Conservation (phyloP, 2,797 vertebrate genomes). For the Myotis pilosus region DNA sequence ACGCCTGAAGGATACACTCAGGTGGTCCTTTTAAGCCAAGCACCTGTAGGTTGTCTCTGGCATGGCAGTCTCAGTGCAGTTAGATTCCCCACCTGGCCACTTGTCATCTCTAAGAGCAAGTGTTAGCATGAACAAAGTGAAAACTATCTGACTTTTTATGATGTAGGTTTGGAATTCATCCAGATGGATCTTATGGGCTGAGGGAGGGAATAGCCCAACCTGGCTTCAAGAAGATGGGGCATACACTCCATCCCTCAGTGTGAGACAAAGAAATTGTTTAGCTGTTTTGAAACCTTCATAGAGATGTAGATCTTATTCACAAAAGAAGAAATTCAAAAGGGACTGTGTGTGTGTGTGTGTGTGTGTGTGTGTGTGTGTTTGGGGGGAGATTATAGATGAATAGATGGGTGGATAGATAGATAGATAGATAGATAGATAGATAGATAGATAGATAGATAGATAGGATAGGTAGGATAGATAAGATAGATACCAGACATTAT, state of each 20-base stretch:
- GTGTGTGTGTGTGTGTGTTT: not conserved
- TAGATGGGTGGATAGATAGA: no score
- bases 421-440: no score
- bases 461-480: no score
- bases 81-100: not conserved
- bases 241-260: not conserved
- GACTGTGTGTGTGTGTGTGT: rapidly evolving
- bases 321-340: not conserved
- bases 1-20: not conserved
- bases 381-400: not conserved
- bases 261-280: not conserved
- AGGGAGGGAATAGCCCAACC: not conserved
- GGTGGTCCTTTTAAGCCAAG: not conserved
- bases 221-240: not conserved
- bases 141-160: not conserved
- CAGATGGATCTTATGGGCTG: not conserved
- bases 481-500: not conserved
- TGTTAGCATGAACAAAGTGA: not conserved
- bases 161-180: not conserved
- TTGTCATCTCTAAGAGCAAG: not conserved
- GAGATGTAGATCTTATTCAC: not conserved
- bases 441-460: no score
- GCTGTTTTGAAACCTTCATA: not conserved
- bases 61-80: not conserved
- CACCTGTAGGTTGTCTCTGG: not conserved